Evolutionary conservation across 1,140 invertebrate species (phyloP).

Genomic region (Gonioctena quinquepunctata): DNA sequence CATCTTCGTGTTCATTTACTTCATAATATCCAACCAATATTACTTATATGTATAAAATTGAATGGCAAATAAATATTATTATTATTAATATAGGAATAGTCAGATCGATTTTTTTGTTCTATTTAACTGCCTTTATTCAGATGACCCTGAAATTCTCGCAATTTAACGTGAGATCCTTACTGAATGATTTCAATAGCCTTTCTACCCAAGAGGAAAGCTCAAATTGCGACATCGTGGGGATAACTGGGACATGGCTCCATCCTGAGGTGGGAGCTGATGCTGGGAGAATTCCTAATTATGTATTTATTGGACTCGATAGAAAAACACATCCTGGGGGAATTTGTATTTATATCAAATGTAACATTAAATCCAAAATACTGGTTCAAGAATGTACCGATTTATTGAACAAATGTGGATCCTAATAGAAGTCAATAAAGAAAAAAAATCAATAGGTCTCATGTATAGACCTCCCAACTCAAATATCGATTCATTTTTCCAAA

Average conservation of each 20-base stretch:
- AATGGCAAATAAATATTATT: too few species aligned
- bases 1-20: too few species aligned
- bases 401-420: background rate
- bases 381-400: background rate
- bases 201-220: too few species aligned
- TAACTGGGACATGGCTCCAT: background rate
- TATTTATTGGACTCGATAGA: background rate
- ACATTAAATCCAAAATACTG: background rate
- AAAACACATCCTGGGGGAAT: background rate
- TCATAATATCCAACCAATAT: too few species aligned
- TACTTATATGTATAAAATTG: too few species aligned
- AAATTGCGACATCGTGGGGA: background rate
- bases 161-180: too few species aligned
- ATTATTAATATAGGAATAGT: too few species aligned
- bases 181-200: too few species aligned
- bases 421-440: background rate
- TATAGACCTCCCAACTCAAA: background rate
- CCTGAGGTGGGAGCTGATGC: background rate
- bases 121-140: too few species aligned
- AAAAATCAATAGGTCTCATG: background rate
- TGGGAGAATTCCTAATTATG: slow-evolving; percentile 2
- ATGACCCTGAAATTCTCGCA: too few species aligned
- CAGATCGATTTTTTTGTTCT: too few species aligned
- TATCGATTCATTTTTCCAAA: background rate
- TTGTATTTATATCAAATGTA: background rate